phyloP scores from a whole-genome alignment of 2,888 invertebrate genomes.

The Pheosia gnoma region DNA sequence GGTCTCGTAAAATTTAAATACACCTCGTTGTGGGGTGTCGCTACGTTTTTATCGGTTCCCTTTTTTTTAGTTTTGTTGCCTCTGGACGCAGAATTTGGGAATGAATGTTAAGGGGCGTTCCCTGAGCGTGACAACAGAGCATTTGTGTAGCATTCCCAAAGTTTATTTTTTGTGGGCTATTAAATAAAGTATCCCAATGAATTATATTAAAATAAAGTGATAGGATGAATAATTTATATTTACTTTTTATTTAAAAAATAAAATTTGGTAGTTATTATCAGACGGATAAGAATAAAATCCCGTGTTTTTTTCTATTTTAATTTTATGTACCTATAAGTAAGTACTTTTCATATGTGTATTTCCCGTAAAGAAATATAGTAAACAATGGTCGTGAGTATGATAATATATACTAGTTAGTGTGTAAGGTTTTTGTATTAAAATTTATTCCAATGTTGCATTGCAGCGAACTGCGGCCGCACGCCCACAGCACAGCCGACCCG shows the following conservation, averaged over 20 bases:
- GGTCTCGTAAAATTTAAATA: slow-evolving; percentile 26
- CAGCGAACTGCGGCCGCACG: slow-evolving; percentile 60
- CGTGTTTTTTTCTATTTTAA: no score
- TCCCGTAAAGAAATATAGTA: not conserved
- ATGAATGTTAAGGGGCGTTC: slow-evolving; percentile 25
- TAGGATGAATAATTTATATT: not conserved
- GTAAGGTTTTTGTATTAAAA: slow-evolving; percentile 51
- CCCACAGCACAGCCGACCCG: slow-evolving; percentile 54
- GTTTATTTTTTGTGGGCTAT: slow-evolving; percentile 22
- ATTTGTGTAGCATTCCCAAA: slow-evolving; percentile 24
- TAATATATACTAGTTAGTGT: slow-evolving; percentile 35
- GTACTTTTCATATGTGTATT: not conserved
- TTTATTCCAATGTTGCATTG: slow-evolving; percentile 66
- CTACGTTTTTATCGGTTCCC: slow-evolving; percentile 23
- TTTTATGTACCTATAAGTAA: no score
- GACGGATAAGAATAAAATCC: no score
- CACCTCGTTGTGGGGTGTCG: slow-evolving; percentile 22
- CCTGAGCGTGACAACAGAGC: slow-evolving; percentile 35
- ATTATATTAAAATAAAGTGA: slow-evolving; percentile 6
- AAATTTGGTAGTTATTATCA: not conserved
- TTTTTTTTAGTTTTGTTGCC: slow-evolving; percentile 18
- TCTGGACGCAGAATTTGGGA: slow-evolving; percentile 18
- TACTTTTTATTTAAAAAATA: not conserved
- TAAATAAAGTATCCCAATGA: slow-evolving; percentile 22
- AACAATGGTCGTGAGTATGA: slow-evolving; percentile 19